Conservation (phyloP, 2,888 invertebrate genomes). For the Dryomyza anilis region DNA sequence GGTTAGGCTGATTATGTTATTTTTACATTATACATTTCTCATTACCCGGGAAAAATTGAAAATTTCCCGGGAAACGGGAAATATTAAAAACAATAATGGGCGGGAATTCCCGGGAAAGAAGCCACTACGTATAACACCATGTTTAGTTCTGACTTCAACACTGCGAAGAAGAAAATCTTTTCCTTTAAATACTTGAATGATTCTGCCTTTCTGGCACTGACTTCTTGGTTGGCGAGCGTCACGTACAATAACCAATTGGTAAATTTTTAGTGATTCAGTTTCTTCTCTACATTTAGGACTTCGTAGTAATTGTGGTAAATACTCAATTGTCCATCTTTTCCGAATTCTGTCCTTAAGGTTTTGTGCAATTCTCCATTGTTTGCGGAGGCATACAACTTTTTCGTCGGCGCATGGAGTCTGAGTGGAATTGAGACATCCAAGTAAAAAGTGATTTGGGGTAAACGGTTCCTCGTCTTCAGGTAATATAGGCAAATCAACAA, state of each 20-base stretch:
- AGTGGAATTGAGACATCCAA: too few species aligned
- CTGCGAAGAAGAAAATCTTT: neutral
- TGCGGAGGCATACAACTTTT: too few species aligned
- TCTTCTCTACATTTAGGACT: constrained; percentile 3
- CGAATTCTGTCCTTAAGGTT: constrained; percentile 6
- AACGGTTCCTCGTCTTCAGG: constrained; percentile 28
- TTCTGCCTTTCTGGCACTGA: constrained; percentile 2
- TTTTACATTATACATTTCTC: too few species aligned
- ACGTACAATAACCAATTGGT: constrained; percentile 2
- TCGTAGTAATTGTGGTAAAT: constrained; percentile 2
- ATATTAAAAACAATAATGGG: too few species aligned
- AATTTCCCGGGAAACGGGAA: too few species aligned
- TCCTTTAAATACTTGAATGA: neutral
- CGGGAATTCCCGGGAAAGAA: too few species aligned
- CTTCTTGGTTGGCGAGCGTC: constrained; percentile 1
- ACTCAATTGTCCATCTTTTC: constrained; percentile 16
- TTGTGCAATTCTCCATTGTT: constrained; percentile 14
- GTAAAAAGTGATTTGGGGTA: too few species aligned
- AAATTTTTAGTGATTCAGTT: neutral
- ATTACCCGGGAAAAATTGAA: too few species aligned
- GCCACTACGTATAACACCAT: constrained; percentile 8
- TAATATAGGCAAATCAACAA: constrained; percentile 25
- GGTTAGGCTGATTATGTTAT: too few species aligned
- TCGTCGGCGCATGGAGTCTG: constrained; percentile 23
- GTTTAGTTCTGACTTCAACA: neutral